Base-by-base conservation (phyloP, 2,113 vertebrate species). In the Apodemus sylvaticus region DNA sequence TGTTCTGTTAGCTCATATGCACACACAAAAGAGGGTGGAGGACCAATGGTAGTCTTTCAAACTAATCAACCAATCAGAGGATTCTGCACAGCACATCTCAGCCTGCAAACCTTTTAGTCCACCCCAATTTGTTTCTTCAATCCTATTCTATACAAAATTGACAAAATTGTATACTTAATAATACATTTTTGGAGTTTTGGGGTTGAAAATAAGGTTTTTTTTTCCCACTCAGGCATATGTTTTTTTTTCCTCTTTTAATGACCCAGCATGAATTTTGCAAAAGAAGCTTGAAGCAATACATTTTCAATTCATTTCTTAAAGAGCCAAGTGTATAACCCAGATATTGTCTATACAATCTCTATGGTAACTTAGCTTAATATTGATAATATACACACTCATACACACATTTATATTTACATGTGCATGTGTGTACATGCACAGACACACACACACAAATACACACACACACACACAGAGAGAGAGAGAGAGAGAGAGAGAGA, bases 231-330 rank as follows among this genome's bases (percentile, higher is more conserved):
- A 73, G 5, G 60, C 5, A 81, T 53, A 66, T 11, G 4, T 22
- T 70, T 88, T 89, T 66, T n/a, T 66, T 68, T 42, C 1, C 20
- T 45, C 39, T 87, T 73, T 60, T 81, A 86, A 81, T 71, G 73
- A 53, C 58, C 48, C 48, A 89, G 14, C 20, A 70, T 19, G 34
- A 89, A n/a, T 71, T 58, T 42, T 95, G 26, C 31, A 86, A 82
- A 39, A 82, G 34, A 45, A 89, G 86, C 24, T 53, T 86, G 70
- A 86, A 92, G 24, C 29, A 93, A 86, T 48, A 74, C 2, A 64
- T 93, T 95, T 93, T 91, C 24, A 90, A 77, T 58, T 66, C 36
- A 24, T 51, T 76, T 88, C 45, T 85, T 64, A 77, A 64, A 87
- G 53, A 90, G 53, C 42, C 31, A 89, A 68, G 17, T 19, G 71